phyloP scores from a whole-genome alignment of 2,888 invertebrate species.

The Blera fallax region DNA sequence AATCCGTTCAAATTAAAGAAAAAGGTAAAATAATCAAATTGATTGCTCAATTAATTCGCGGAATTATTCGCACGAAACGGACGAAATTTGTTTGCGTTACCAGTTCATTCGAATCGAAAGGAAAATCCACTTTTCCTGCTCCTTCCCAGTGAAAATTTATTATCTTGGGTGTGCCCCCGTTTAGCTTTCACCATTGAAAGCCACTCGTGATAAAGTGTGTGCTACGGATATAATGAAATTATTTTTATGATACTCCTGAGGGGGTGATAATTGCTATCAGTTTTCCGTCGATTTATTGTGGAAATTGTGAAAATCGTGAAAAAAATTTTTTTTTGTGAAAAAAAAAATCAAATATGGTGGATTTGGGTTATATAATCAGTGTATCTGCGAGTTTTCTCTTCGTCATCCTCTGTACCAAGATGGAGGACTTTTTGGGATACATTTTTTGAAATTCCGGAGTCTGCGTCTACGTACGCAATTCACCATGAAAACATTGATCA shows the following conservation, averaged over 20 bases:
- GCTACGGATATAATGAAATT: conserved; percentile 41
- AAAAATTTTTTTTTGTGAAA: conserved; percentile 29
- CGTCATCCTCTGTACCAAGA: conserved; percentile 64
- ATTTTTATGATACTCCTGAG: conserved; percentile 46
- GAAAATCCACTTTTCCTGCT: conserved; percentile 20
- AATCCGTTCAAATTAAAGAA: conserved; percentile 40
- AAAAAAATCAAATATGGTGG: conserved; percentile 61
- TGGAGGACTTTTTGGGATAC: conserved; percentile 68
- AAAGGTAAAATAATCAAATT: conserved; percentile 60
- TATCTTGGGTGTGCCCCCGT: conserved; percentile 60
- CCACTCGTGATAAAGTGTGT: conserved; percentile 47
- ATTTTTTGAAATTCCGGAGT: conserved; percentile 54
- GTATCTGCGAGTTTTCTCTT: no score
- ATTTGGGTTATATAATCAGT: conserved; percentile 61
- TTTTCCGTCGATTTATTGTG: conserved; percentile 27
- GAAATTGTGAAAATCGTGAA: conserved; percentile 34
- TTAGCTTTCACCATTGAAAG: conserved; percentile 2
- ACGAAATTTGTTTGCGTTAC: conserved; percentile 33
- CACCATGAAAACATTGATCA: conserved; percentile 58
- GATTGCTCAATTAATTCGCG: conserved; percentile 40
- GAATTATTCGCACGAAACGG: conserved; percentile 7
- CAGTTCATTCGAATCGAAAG: not conserved
- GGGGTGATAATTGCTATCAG: conserved; percentile 64
- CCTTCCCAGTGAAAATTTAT: conserved; percentile 58
- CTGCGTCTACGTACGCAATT: conserved; percentile 59